Percentiles rank a stretch among this genome's conserved stretches.
Conservation (phyloP, 1,140 invertebrate genomes). For the Drosophila virilis region DNA sequence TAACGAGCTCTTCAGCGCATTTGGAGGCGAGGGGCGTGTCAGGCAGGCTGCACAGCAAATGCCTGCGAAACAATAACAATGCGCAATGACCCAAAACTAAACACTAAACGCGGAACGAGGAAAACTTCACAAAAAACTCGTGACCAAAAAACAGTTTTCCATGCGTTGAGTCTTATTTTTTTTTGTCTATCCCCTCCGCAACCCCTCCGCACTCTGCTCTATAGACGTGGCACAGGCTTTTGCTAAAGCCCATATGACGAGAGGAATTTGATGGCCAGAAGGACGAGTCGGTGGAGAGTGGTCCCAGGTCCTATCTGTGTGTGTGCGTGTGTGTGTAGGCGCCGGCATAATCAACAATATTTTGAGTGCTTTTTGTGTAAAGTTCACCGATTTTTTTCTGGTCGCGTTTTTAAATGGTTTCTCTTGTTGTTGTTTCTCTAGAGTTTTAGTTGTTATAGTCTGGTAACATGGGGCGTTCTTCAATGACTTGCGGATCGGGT, state of each 20-base stretch:
- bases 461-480: conserved; percentile 50
- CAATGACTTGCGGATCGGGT: conserved; percentile 67
- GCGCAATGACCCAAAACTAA: conserved; percentile 82
- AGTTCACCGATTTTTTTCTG: conserved; percentile 67
- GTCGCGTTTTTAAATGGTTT: conserved; percentile 40
- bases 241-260: conserved; percentile 15
- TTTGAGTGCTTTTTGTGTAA: conserved; percentile 79
- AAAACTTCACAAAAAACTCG: conserved; percentile 37
- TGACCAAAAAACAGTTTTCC: conserved; percentile 63
- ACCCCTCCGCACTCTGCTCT: background rate
- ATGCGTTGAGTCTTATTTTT: conserved; percentile 33
- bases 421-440: conserved; percentile 37
- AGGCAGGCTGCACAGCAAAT: conserved; percentile 59
- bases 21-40: background rate
- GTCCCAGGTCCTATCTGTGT: background rate
- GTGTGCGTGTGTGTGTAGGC: conserved; percentile 23
- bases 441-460: conserved; percentile 32
- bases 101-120: conserved; percentile 47
- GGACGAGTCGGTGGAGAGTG: background rate
- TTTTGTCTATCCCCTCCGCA: background rate
- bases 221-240: conserved; percentile 30
- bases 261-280: background rate
- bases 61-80: conserved; percentile 75
- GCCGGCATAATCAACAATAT: conserved; percentile 76
- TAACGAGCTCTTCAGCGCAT: conserved; percentile 38